Evolutionary conservation across 1,140 invertebrate species (phyloP), one percentile per base, ranked within the genome.

Genomic region (Scaptomyza montana): DNA sequence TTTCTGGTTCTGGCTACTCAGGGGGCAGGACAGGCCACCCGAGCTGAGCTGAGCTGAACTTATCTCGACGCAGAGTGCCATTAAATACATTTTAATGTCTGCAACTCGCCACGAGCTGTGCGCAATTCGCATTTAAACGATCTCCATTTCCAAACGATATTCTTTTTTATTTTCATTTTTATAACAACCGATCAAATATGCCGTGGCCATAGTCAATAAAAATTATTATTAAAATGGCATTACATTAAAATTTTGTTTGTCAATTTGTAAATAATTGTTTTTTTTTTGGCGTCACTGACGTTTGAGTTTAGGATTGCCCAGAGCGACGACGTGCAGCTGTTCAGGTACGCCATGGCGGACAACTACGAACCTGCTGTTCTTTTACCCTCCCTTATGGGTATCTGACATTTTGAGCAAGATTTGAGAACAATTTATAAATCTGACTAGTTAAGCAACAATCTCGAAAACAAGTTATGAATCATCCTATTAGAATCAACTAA

Each of bases 91-190:
- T 85, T 85, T 77, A 87, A 76, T 86, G 66, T 49, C 30, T 41
- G 25, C 64, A 67, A 19, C 30, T 33, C 9, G 46, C 36, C 41
- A 28, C 51, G 19, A 63, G 49, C n/a, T 49, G 30, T 19, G 5
- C 46, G 36, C 6, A 55, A 73, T 86, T 87, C 81, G 82, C 82
- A 86, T 86, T 87, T 82, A 82, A 86, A 86, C 67, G 81, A 81
- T 81, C 64, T 46, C 30, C 30, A 43, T 19, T 33, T 25, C 47
- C n/a, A 75, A 43, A 54, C 28, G 25, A 59, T 60, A 47, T 30
- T 51, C n/a, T n/a, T n/a, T n/a, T n/a, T n/a, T n/a, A n/a, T n/a
- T 49, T 66, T 54, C 45, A 43, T 76, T 69, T 72, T 19, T 62
- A 62, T 46, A 61, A 47, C 56, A 68, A 49, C 49, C 16, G 43